Base-by-base conservation (phyloP, 2,888 invertebrate genomes). In the Megastigmus dorsalis region DNA sequence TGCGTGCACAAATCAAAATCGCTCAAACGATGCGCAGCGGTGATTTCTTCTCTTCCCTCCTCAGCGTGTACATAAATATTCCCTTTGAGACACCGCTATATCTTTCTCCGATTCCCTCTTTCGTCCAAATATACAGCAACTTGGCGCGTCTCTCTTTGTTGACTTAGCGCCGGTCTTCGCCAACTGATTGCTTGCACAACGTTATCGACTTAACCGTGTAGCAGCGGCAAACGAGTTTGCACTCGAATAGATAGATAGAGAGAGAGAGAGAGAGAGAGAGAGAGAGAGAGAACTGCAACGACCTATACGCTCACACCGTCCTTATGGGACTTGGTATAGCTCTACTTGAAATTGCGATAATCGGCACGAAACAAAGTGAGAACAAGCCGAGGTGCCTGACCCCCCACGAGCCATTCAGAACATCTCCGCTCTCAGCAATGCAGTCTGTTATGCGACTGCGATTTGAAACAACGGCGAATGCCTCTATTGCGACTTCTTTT, bases 131-230 rank as follows among this genome's bases (percentile, higher is more conserved):
- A n/a, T n/a, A n/a, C n/a, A n/a, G n/a, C n/a, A n/a, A 33, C 33
- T 28, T 7, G 28, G 15, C 20, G 45, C 63, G 18, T 23, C 54
- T 33, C 26, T 33, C 23, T 33, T 57, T 71, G 59, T 66, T 59
- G 66, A 60, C 59, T 54, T 65, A 67, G 54, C 23, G 43, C 33
- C 10, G 59, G 36, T 62, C 36, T 60, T 68, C 62, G 38, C 23
- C 38, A 33, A 36, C 48, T 68, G 74, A 74, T 68, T 74, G 68
- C 68, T 74, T 74, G 62, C 67, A 45, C 62, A 68, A 57, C 68
- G 38, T 73, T 73, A 73, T 73, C 67, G 60, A 73, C 60, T 67
- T 62, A 52, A 41, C 60, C 43, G 15, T 28, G 33, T n/a, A n/a
- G 26, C 20, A 3, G 28, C 43, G 9, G 33, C n/a, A 4, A n/a